phyloP scores from a whole-genome alignment of 1,140 invertebrate genomes.

The Heterodera schachtii region DNA sequence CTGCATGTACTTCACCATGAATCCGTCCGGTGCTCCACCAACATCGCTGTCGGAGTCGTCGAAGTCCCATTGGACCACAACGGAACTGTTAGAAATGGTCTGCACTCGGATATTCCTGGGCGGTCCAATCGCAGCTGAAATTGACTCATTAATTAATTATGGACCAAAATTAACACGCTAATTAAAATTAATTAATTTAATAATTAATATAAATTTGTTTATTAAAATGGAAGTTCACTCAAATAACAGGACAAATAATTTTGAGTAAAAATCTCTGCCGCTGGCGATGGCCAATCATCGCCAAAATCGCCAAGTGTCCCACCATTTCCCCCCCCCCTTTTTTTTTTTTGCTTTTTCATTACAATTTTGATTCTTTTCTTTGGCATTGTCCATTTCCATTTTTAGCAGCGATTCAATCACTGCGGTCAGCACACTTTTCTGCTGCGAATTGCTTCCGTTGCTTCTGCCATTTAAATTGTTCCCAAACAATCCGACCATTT shows the following conservation, averaged over 20 bases:
- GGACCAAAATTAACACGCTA: background rate
- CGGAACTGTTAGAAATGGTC: slow-evolving; percentile 59
- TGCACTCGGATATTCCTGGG: slow-evolving; percentile 63
- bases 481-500: background rate
- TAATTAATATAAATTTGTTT: too few relatives aligned
- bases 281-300: background rate
- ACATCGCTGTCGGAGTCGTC: slow-evolving; percentile 48
- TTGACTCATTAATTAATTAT: slow-evolving; percentile 14
- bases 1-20: slow-evolving; percentile 64
- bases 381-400: slow-evolving; percentile 13
- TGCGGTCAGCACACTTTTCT: slow-evolving; percentile 49
- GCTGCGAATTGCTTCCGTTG: background rate
- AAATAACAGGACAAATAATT: too few relatives aligned
- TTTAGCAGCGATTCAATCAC: slow-evolving; percentile 49
- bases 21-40: slow-evolving; percentile 52
- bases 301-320: slow-evolving; percentile 5
- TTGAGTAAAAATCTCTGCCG: too few relatives aligned
- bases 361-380: slow-evolving; percentile 1
- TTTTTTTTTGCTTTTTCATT: background rate
- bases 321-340: background rate
- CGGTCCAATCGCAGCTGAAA: slow-evolving; percentile 63
- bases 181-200: too few relatives aligned
- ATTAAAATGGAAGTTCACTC: too few relatives aligned
- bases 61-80: slow-evolving; percentile 65
- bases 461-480: background rate